Conservation (phyloP, 1,140 invertebrate genomes). For the Zaprionus inermis region DNA sequence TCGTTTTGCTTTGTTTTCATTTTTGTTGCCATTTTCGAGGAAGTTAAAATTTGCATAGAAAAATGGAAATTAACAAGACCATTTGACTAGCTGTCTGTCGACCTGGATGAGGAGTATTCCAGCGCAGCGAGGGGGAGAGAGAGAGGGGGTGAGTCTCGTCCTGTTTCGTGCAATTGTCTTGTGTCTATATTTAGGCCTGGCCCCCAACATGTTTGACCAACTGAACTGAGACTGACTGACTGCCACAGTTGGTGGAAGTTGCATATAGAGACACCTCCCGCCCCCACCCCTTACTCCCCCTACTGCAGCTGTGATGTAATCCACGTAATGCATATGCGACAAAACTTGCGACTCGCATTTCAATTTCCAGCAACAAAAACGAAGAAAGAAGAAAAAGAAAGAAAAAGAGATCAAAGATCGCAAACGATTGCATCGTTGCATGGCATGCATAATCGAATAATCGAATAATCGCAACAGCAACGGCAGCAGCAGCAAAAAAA, state of each 20-base stretch:
- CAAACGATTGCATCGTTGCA: constrained; percentile 61
- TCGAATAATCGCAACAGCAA: constrained; percentile 40
- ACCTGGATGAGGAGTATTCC: too few species aligned
- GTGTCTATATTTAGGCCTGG: constrained; percentile 74
- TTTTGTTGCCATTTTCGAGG: constrained; percentile 70
- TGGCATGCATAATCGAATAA: constrained; percentile 62
- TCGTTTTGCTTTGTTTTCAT: constrained; percentile 43
- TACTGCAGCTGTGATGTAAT: constrained; percentile 63
- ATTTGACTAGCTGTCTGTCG: constrained; percentile 74
- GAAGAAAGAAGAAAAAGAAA: background rate
- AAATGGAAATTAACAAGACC: constrained; percentile 84
- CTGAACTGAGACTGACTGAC: constrained; percentile 81
- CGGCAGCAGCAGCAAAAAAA: background rate
- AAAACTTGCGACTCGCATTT: constrained; percentile 76
- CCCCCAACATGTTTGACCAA: constrained; percentile 75
- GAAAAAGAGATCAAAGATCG: constrained; percentile 57
- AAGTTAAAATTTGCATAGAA: constrained; percentile 83
- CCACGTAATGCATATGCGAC: constrained; percentile 74
- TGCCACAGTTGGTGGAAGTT: constrained; percentile 68
- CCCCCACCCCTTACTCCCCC: background rate
- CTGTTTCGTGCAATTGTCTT: constrained; percentile 66
- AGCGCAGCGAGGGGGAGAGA: too few species aligned
- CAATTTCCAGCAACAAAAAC: constrained; percentile 58
- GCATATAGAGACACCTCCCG: constrained; percentile 29
- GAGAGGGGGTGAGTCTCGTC: constrained; percentile 54